Base-by-base conservation (phyloP, 2,113 vertebrate genomes). In the Varanus salvator region DNA sequence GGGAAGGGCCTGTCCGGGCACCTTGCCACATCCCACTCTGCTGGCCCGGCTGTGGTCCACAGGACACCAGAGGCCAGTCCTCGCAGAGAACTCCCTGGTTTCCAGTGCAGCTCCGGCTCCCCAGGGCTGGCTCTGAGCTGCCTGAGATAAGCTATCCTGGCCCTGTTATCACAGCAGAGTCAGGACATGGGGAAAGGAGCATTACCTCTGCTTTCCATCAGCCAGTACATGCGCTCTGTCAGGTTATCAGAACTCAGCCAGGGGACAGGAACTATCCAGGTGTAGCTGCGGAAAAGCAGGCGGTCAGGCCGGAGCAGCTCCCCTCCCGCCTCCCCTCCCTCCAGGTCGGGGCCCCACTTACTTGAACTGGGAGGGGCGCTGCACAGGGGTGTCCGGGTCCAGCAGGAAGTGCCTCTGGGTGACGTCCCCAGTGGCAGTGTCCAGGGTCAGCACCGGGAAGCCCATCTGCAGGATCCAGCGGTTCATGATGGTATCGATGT, bases 391-490 rank as follows among this genome's bases (percentile, higher is more conserved):
- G 0, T 83, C 66, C 0, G 96, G 92, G 90, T 99, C 97, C 52
- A 99, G 93, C 29, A 99, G 97, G 87, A 99, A 99, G 95, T 99
- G 98, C 9, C 94, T 0, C 96, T 99, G 99, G 38, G 0, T 86
- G 78, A 99, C 0, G 0, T 0, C 0, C 34, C 98, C 98, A 0
- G 5, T 94, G 0, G 0, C 0, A 1, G 98, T 98, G 78, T 99
- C 0, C 6, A 98, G 97, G 0, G 96, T 98, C n/a, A 99, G 94
- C 89, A 98, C 91, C 0, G 99, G 99, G 88, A 98, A 99, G 88
- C 99, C 99, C 98, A 99, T 99, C 95, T 99, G 99, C 90, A 98
- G 97, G 0, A 95, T 98, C 99, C 99, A 99, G 72, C 96, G 97
- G 90, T 99, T 97, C 98, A 99, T 99, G 95, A 99, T 99, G 5